Conservation (phyloP, 2,113 vertebrate species). For the Meriones unguiculatus region DNA sequence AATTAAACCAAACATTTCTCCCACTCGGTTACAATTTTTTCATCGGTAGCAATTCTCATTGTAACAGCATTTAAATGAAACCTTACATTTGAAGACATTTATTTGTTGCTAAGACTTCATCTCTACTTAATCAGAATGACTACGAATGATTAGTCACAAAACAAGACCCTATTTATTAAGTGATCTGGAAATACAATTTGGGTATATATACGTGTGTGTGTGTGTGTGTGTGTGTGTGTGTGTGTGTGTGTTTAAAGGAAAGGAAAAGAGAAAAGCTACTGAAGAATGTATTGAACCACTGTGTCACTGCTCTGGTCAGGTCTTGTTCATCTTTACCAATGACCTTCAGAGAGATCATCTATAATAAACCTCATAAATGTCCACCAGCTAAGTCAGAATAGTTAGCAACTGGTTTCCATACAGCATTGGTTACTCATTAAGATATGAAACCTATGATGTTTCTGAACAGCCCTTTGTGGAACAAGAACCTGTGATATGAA, state of each 20-base stretch:
- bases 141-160: not conserved
- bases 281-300: not conserved
- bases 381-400: not conserved
- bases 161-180: not conserved
- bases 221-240: too few relatives aligned
- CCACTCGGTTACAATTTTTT: not conserved
- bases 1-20: conserved; percentile 5
- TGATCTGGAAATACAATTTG: not conserved
- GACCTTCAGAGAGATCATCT: not conserved
- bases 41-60: not conserved
- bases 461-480: not conserved
- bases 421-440: not conserved
- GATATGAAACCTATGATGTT: not conserved
- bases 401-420: not conserved
- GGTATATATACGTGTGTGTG: not conserved
- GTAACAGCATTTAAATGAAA: conserved; percentile 21
- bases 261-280: not conserved
- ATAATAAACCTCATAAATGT: not conserved
- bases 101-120: conserved; percentile 44
- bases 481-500: conserved; percentile 4
- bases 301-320: not conserved
- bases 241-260: not conserved
- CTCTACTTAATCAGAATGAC: conserved; percentile 17
- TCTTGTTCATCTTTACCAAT: not conserved
- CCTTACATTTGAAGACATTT: conserved; percentile 2